A percentile compares a stretch with the other conserved stretches of the same genome.
These are phyloP conservation scores for Pyrgus malvae DNA, from an alignment of 2,888 invertebrate genomes.

Conservation along the genomic window DNA sequence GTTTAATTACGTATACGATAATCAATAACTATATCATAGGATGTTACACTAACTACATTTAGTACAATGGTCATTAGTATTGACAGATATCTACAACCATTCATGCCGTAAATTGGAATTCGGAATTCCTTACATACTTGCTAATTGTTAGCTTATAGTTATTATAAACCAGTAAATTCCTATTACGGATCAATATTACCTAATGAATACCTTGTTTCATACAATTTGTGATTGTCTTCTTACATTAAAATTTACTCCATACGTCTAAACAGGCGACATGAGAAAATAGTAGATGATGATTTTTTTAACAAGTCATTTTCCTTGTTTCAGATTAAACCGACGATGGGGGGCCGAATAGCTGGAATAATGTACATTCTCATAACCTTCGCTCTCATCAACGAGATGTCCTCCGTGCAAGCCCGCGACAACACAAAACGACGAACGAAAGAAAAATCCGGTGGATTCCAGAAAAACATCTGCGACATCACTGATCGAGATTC, in stretches of 20 bases:
- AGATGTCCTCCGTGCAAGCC: conserved; percentile 74
- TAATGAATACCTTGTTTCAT: no score
- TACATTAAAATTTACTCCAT: not conserved
- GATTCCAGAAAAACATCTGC: conserved; percentile 81
- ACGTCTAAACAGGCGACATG: no score
- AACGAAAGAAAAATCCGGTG: conserved; percentile 71
- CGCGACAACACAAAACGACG: conserved; percentile 70
- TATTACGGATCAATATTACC: no score
- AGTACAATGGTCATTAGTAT: not conserved
- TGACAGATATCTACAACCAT: conserved; percentile 1
- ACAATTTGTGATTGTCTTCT: no score
- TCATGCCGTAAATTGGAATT: conserved; percentile 9
- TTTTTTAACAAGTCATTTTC: conserved; percentile 16
- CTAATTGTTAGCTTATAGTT: not conserved
- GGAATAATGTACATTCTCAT: conserved; percentile 69
- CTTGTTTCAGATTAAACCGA: conserved; percentile 71
- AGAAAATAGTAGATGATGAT: no score
- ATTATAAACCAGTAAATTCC: not conserved
- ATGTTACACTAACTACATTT: not conserved
- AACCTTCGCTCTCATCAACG: conserved; percentile 69
- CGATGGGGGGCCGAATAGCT: conserved; percentile 68
- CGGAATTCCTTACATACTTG: conserved; percentile 8
- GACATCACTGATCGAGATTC: conserved; percentile 79
- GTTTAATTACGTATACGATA: no score
- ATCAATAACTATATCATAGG: no score